Conservation (phyloP, 2,113 vertebrate species). For the Brachypodius melanocephalos region DNA sequence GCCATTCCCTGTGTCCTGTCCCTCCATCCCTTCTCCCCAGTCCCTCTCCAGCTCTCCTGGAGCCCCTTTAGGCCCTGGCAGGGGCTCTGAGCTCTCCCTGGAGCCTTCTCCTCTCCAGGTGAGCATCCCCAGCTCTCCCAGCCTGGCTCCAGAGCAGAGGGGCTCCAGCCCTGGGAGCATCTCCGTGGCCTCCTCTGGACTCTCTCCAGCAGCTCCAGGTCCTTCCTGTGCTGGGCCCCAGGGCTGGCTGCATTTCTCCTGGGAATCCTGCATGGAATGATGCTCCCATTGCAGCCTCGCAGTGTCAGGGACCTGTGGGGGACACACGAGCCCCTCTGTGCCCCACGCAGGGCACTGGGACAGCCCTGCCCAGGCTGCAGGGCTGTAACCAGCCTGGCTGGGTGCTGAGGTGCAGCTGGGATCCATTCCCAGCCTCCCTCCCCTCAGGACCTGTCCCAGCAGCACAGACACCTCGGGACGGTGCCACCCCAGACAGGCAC, state of each 20-base stretch:
- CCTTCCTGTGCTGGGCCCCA: accelerated
- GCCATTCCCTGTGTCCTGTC: background rate
- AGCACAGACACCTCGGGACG: background rate
- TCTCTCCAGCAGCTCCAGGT: background rate
- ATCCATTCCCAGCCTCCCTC: background rate
- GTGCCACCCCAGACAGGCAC: background rate
- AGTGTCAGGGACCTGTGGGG: accelerated
- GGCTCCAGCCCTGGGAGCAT: background rate
- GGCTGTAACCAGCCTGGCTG: background rate
- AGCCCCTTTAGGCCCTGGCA: background rate
- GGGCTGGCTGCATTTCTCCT: background rate
- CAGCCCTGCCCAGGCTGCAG: accelerated
- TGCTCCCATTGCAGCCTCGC: accelerated
- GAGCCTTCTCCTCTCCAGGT: background rate
- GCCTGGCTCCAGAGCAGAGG: background rate
- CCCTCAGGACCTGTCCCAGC: background rate
- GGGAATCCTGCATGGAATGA: background rate
- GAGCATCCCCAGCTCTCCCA: background rate
- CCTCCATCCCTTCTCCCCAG: background rate
- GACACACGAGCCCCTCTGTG: accelerated
- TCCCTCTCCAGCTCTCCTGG: background rate
- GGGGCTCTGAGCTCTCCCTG: background rate
- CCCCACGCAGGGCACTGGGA: background rate
- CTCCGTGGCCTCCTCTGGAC: accelerated
- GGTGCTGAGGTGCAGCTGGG: background rate